Evolutionary conservation across 2,797 vertebrate genomes (phyloP).

Genomic region (Gadopsis marmoratus): DNA sequence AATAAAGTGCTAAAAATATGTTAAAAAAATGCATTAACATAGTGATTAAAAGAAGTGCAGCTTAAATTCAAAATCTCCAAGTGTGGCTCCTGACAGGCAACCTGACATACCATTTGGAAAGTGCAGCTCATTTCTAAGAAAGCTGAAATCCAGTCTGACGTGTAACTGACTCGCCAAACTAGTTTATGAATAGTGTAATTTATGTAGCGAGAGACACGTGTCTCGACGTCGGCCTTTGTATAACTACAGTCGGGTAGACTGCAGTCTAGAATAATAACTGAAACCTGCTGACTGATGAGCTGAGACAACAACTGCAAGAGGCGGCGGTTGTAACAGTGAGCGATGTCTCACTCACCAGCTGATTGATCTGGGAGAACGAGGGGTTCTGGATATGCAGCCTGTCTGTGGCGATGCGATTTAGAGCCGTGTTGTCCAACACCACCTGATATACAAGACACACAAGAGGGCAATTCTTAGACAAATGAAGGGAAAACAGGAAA

Average conservation of each 20-base stretch:
- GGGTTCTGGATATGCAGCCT: constrained; percentile 97
- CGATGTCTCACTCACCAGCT: constrained; percentile 89
- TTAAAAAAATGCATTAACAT: not conserved
- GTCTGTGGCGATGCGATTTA: constrained; percentile 97
- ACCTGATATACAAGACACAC: constrained; percentile 83
- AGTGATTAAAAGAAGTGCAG: not conserved
- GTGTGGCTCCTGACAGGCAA: constrained; percentile 10
- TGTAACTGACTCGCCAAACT: constrained; percentile 63
- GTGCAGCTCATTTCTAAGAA: constrained; percentile 37
- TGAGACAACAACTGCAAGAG: not conserved
- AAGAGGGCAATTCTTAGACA: constrained; percentile 38
- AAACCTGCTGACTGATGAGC: constrained; percentile 24
- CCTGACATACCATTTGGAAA: constrained; percentile 15
- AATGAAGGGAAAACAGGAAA: constrained; percentile 21
- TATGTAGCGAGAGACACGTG: not conserved
- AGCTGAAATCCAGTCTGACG: constrained; percentile 58
- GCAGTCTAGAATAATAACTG: not conserved
- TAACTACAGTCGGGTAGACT: not conserved
- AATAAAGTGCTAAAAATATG: not conserved
- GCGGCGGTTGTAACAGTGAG: not conserved
- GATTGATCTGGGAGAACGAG: constrained; percentile 98
- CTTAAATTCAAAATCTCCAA: not conserved
- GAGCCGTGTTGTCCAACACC: constrained; percentile 96
- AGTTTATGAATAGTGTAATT: constrained; percentile 62
- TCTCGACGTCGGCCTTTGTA: constrained; percentile 15